phyloP scores from a whole-genome alignment of 2,797 vertebrate genomes.

The Gymnopithys bicolor region DNA sequence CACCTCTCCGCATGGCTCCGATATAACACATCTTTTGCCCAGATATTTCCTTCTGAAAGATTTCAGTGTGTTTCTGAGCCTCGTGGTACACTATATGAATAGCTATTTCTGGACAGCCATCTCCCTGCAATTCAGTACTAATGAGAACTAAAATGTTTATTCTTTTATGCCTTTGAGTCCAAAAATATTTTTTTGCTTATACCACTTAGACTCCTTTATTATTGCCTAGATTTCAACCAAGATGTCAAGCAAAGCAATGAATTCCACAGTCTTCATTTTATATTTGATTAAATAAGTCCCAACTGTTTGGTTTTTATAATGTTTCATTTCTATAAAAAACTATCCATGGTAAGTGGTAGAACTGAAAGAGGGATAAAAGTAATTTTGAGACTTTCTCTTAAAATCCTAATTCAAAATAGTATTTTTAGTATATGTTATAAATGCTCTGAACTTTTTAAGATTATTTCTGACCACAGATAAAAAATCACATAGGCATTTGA shows the following conservation, averaged over 20 bases:
- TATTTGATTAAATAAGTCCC: neutral
- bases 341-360: neutral
- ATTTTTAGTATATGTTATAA: neutral
- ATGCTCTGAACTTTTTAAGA: neutral
- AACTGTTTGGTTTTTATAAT: accelerated
- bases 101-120: neutral
- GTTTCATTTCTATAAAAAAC: neutral
- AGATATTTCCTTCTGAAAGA: neutral
- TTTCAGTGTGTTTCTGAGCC: neutral
- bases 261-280: neutral
- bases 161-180: neutral
- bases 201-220: neutral
- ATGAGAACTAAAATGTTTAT: neutral
- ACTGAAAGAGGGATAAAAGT: neutral
- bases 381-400: neutral
- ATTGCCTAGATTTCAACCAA: neutral
- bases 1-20: neutral
- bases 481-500: neutral
- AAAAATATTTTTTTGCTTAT: neutral
- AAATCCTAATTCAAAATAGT: neutral
- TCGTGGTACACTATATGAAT: neutral
- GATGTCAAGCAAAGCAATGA: neutral
- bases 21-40: neutral
- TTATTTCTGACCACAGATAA: neutral
- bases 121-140: neutral